Evolutionary conservation across 2,888 invertebrate species (phyloP), one percentile per base, ranked within the genome.

Genomic region (Brachyopa scutellaris): DNA sequence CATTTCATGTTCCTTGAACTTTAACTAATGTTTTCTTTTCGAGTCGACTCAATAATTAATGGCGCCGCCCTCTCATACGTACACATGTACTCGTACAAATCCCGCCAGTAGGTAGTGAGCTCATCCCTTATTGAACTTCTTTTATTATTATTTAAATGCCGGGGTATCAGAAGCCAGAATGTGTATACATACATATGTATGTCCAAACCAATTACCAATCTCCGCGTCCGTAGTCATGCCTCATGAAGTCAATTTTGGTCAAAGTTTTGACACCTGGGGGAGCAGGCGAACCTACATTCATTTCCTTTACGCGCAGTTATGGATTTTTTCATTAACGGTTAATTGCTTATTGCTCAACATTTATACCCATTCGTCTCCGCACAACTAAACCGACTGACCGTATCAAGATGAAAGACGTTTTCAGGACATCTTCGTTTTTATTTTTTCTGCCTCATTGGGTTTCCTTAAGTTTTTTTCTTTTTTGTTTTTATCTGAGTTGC

Each of bases 301-400:
- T n/a, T 4, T 21, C 55, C 36, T 21, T 36, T 6, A 26, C 26
- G 11, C 31, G 33, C n/a, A 5, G 36, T 36, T 49, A 47, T 61
- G 40, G 51, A 42, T 55, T 55, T 64, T 73, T 73, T 45, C 55
- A 73, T 64, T 55, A 62, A 62, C 26, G 53, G 1, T 55, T 62
- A 64, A 64, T 55, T 73, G 45, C 73, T 11, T 55, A 45, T 47
- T 47, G 36, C 5, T 1, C 21, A 42, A 51, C 19, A n/a, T 5
- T 2, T 17, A 17, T 0, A n/a, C 21, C n/a, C 9, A 13, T 0
- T 6, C 21, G 19, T 8, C 31, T 21, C 6, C 13, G 3, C 8
- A 17, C 11, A 21, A 47, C 13, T 17, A n/a, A n/a, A n/a, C n/a
- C n/a, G n/a, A n/a, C n/a, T n/a, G 36, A 26, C n/a, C 45, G 17